Conservation (phyloP, 2,113 vertebrate species). For the Oryzias woworae region DNA sequence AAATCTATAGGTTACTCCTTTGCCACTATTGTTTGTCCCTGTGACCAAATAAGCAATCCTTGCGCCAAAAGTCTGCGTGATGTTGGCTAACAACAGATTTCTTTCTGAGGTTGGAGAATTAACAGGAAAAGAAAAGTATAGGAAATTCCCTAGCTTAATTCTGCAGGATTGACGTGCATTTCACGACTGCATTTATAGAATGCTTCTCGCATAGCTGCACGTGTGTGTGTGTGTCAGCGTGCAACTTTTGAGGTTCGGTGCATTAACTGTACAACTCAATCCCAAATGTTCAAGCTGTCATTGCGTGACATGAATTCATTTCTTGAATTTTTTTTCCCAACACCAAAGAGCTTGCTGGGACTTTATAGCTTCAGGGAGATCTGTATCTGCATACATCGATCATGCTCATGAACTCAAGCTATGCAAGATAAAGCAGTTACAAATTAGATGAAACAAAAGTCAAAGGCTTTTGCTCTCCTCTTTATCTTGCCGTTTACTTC, state of each 20-base stretch:
- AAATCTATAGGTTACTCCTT: too few species aligned
- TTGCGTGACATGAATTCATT: slow-evolving; percentile 28
- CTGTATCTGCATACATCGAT: slow-evolving; percentile 12
- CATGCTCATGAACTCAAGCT: slow-evolving; percentile 5
- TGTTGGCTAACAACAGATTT: slow-evolving; percentile 3
- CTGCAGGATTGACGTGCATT: neutral
- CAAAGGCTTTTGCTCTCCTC: slow-evolving; percentile 13
- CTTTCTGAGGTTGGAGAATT: slow-evolving; percentile 17
- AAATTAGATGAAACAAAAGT: slow-evolving; percentile 13
- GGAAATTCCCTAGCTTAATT: slow-evolving; percentile 22
- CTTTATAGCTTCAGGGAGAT: slow-evolving; percentile 3
- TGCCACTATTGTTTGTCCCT: neutral
- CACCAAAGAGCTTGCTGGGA: slow-evolving; percentile 4
- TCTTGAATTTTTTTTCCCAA: slow-evolving; percentile 5
- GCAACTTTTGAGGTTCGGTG: slow-evolving; percentile 12
- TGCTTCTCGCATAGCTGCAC: neutral
- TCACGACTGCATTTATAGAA: slow-evolving; percentile 4
- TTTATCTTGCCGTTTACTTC: slow-evolving; percentile 9
- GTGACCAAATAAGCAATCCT: neutral
- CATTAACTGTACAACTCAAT: slow-evolving; percentile 21
- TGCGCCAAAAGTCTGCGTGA: neutral
- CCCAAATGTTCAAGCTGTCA: slow-evolving; percentile 16
- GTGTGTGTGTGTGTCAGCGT: neutral
- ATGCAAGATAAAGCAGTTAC: neutral
- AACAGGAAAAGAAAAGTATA: neutral